These are phyloP conservation scores for Apoda limacodes DNA, from an alignment of 2,888 invertebrate genomes.

Conservation along the genomic window DNA sequence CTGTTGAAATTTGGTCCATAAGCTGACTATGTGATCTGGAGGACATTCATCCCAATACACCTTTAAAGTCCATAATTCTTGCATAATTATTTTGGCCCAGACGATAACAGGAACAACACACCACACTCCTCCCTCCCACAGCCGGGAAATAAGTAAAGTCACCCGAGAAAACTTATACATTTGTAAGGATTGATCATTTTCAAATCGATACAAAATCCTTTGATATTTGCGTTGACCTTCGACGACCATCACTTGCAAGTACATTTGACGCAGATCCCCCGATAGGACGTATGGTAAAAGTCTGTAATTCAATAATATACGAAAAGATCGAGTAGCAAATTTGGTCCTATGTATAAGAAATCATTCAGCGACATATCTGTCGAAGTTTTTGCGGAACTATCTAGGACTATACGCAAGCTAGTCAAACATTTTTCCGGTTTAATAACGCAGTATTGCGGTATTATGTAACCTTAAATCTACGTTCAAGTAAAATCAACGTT, in stretches of 20 bases:
- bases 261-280: constrained; percentile 10
- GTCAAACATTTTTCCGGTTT: constrained; percentile 9
- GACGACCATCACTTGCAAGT: constrained; percentile 4
- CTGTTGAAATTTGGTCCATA: constrained; percentile 5
- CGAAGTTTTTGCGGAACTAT: constrained; percentile 9
- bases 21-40: constrained; percentile 1
- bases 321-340: constrained; percentile 10
- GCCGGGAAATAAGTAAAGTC: constrained; percentile 10
- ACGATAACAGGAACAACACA: constrained; percentile 12
- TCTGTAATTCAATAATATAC: no score
- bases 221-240: constrained; percentile 10
- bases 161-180: constrained; percentile 13
- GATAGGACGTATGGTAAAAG: no score
- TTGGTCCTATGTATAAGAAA: constrained; percentile 7
- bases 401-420: constrained; percentile 8
- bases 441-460: constrained; percentile 12
- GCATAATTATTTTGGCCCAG: no score
- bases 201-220: constrained; percentile 13
- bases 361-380: constrained; percentile 11
- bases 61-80: no score
- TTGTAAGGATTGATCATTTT: constrained; percentile 1
- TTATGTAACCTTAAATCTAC: no score
- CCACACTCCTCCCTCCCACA: constrained; percentile 10
- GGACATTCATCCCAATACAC: constrained; percentile 9
- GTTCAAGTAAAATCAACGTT: no score